Base-by-base conservation (phyloP, 2,888 invertebrate species). In the Andrena dorsata region DNA sequence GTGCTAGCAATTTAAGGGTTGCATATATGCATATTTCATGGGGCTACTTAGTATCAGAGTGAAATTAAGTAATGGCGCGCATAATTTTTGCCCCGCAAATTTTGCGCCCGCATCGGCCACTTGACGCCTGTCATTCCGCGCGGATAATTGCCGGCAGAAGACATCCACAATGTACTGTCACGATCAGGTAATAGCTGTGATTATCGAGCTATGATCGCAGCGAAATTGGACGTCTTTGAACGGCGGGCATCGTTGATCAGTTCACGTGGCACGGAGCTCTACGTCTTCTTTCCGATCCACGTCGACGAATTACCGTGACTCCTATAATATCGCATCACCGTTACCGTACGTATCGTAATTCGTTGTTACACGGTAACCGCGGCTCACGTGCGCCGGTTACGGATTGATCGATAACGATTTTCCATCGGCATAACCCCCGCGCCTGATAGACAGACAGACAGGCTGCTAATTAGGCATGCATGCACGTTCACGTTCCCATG, bases 391-490 rank as follows among this genome's bases (percentile, higher is more conserved):
- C 60, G 56, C 30, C 49, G 51, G 35, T 80, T 66, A 35, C 77
- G 66, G 53, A 76, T 71, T 4, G 70, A 65, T 70, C 69, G 70
- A 60, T 60, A 80, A 76, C 79, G 70, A 80, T 70, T 76, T 70
- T 30, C 65, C 68, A 10, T 30, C 26, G 66, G 32, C 47, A 8
- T 30, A 63, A 4, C 13, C 35, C 16, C 26, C 4, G 4, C 41
- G 7, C 32, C 13, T 26, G 66, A 61, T 53, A 49, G 58, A 56
- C 35, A 6, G 49, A 69, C 26, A 26, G n/a, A 68, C 28, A 7
- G 51, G 28, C 13, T 13, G 49, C 58, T 78, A 81, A 81, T 73
- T 73, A 72, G 28, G 2, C 28, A 41, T 77, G 51, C 72, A 41
- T 77, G 78, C 63, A 16, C 32, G 73, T 28, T 16, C 30, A 26